phyloP scores from a whole-genome alignment of 2,888 invertebrate species.

The Megamerina dolium region DNA sequence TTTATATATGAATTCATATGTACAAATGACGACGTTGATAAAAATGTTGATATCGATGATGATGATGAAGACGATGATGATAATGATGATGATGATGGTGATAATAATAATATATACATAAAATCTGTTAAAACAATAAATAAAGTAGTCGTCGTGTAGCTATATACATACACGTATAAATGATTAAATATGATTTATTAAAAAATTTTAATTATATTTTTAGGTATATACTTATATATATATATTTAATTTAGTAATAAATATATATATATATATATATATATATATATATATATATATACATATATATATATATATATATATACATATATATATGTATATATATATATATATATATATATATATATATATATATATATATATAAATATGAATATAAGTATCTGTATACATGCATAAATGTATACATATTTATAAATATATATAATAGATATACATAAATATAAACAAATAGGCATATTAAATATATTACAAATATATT shows the following conservation, averaged over 20 bases:
- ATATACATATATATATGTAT: constrained; percentile 13
- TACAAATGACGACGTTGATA: too few species aligned
- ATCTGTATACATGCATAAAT: too few species aligned
- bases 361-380: constrained; percentile 14
- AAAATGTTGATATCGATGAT: too few species aligned
- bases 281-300: constrained; percentile 11
- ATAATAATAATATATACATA: too few species aligned
- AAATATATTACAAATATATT: constrained; percentile 14
- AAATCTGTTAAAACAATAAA: constrained; percentile 13
- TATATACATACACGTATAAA: background rate
- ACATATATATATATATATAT: constrained; percentile 9
- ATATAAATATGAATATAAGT: constrained; percentile 6
- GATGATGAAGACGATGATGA: too few species aligned
- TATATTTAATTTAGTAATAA: too few species aligned
- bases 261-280: too few species aligned
- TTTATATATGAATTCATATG: too few species aligned
- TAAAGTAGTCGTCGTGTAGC: background rate
- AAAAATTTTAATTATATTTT: constrained; percentile 5
- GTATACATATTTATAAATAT: constrained; percentile 17
- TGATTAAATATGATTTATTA: constrained; percentile 4
- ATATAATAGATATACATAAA: constrained; percentile 12
- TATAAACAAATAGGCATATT: constrained; percentile 15
- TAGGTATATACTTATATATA: constrained; percentile 13
- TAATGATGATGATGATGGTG: too few species aligned
- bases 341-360: constrained; percentile 17